These are phyloP conservation scores for Ommatoiulus sabulosus DNA, from an alignment of 2,888 invertebrate genomes.

Conservation along the genomic window DNA sequence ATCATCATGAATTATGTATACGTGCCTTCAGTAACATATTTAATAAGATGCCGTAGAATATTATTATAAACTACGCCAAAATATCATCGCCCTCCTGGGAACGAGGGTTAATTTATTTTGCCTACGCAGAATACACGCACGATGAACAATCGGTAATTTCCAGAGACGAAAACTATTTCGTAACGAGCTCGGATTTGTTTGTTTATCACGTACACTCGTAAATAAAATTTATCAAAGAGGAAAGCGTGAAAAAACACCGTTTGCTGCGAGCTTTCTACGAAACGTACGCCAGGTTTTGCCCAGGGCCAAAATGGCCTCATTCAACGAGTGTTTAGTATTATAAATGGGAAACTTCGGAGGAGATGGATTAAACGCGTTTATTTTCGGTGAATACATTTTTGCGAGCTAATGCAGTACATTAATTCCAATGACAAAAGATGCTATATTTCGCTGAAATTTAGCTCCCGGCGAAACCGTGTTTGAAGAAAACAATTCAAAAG, in stretches of 20 bases:
- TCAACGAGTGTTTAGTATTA: conserved; percentile 4
- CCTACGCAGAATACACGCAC: conserved; percentile 16
- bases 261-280: neutral
- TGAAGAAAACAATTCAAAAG: neutral
- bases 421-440: neutral
- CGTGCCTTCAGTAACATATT: conserved; percentile 48
- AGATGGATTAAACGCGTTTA: neutral
- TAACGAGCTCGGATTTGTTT: conserved; percentile 39
- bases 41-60: conserved; percentile 39
- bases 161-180: conserved; percentile 38
- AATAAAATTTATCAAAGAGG: conserved; percentile 45
- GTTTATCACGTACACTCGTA: conserved; percentile 43
- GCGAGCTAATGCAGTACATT: neutral
- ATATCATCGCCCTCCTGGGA: conserved; percentile 34
- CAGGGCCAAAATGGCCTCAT: neutral
- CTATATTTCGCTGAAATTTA: neutral
- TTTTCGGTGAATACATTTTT: neutral
- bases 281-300: conserved; percentile 23
- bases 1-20: conserved; percentile 28
- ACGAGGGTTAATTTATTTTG: conserved; percentile 38
- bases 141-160: conserved; percentile 44
- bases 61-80: conserved; percentile 37
- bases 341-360: neutral
- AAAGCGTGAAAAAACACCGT: conserved; percentile 11
- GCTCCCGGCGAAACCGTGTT: neutral